Conservation (phyloP, 2,888 invertebrate genomes). For the Lucinisca nassula region DNA sequence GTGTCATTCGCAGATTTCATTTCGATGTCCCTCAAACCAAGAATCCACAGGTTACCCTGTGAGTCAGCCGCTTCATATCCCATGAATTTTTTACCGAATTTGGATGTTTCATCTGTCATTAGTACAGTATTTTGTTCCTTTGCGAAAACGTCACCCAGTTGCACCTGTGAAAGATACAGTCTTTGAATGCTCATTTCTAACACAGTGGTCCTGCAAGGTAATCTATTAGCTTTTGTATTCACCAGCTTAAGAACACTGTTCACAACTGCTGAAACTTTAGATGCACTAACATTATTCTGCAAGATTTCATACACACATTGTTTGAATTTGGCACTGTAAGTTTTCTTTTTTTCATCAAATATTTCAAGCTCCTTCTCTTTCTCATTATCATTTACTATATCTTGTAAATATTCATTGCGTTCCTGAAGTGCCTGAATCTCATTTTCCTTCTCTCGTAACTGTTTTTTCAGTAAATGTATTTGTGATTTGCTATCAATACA, state of each 20-base stretch:
- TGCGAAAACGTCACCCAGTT: slow-evolving; percentile 54
- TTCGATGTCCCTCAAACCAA: slow-evolving; percentile 59
- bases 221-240: slow-evolving; percentile 31
- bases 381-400: slow-evolving; percentile 23
- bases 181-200: slow-evolving; percentile 61
- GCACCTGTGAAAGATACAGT: slow-evolving; percentile 52
- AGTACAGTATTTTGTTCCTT: slow-evolving; percentile 42
- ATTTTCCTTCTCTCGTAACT: not conserved
- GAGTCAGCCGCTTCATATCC: slow-evolving; percentile 50
- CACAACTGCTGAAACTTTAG: slow-evolving; percentile 42
- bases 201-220: slow-evolving; percentile 48
- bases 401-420: not conserved
- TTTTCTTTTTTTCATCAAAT: slow-evolving; percentile 43
- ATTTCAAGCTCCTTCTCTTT: slow-evolving; percentile 14
- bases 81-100: slow-evolving; percentile 49
- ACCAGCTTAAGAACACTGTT: slow-evolving; percentile 47
- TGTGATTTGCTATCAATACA: not conserved
- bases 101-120: slow-evolving; percentile 58
- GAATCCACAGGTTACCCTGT: slow-evolving; percentile 42
- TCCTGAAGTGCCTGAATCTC: not conserved
- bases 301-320: slow-evolving; percentile 52
- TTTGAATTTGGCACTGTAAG: slow-evolving; percentile 30
- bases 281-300: slow-evolving; percentile 41
- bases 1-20: slow-evolving; percentile 41
- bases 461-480: not conserved